These are phyloP conservation scores for Cotesia glomerata DNA, from an alignment of 1,140 invertebrate species.

Conservation along the genomic window DNA sequence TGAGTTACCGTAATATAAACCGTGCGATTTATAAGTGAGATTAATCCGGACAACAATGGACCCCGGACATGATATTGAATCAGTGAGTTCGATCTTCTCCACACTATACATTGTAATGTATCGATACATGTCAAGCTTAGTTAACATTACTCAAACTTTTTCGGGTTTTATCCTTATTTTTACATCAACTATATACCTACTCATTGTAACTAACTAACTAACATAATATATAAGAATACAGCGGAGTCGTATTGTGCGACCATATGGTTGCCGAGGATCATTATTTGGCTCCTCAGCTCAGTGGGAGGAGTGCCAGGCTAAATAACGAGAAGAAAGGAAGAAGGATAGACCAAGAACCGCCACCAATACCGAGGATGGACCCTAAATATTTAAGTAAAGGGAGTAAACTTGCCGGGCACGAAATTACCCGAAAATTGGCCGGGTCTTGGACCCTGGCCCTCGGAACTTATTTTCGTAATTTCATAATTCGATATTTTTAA, in stretches of 20 bases:
- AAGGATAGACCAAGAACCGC: neutral
- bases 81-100: neutral
- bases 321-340: neutral
- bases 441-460: conserved; percentile 16
- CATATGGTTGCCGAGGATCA: conserved; percentile 60
- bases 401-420: conserved; percentile 29
- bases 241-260: conserved; percentile 40
- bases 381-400: neutral
- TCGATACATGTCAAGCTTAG: too few species aligned
- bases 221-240: neutral
- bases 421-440: conserved; percentile 58
- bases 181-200: too few species aligned
- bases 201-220: too few species aligned
- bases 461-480: conserved; percentile 44
- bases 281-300: conserved; percentile 47
- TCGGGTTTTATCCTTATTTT: too few species aligned
- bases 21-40: conserved; percentile 2
- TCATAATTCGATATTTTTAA: conserved; percentile 58
- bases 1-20: neutral
- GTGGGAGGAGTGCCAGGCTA: conserved; percentile 1
- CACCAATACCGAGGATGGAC: neutral
- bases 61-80: neutral
- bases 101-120: neutral
- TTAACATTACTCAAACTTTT: too few species aligned
- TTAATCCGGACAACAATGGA: conserved; percentile 1